Evolutionary conservation across 2,888 invertebrate species (phyloP), one percentile per base, ranked within the genome.

Genomic region (Pammene aurita): DNA sequence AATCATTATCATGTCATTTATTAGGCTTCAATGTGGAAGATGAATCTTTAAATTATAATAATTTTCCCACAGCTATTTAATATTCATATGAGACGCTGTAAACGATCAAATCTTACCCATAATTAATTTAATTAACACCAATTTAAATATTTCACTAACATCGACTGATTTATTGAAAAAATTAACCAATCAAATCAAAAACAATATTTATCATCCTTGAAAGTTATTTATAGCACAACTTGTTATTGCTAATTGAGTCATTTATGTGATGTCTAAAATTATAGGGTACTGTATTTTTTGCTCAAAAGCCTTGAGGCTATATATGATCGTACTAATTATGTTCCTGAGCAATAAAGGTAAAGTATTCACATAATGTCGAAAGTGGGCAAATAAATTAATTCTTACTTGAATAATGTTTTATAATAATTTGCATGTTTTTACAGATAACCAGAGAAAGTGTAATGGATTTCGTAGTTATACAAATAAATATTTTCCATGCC

Each of bases 371-470:
- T 16, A 5, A 42, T n/a, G 41, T 50, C n/a, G 52, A 62, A 62
- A 62, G 62, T 52, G 6, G 38, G 38, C 10, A 41, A 5, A 41
- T 52, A n/a, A 62, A 50, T 9, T n/a, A 1, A n/a, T 48, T 60
- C 2, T 16, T 14, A 11, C 35, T 26, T 48, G 46, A 56, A 56
- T 65, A 55, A 65, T 38, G 56, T 65, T 48, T 35, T 26, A 56
- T 42, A 42, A 56, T 14, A 16, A 67, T 56, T 48, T 67, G 42
- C 16, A 63, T 50, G 50, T n/a, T 48, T 41, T 44, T 63, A 67
- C 10, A 67, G 50, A 57, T 44, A 56, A 67, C 56, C 2, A 48
- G 67, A 48, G 67, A 67, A 67, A 67, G 67, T 57, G 18, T 63
- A 67, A 62, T 55, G n/a, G 26, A 42, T 46, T 41, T 46, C 13